These are phyloP conservation scores for Diabrotica undecimpunctata DNA, from an alignment of 1,140 invertebrate species.

Conservation along the genomic window DNA sequence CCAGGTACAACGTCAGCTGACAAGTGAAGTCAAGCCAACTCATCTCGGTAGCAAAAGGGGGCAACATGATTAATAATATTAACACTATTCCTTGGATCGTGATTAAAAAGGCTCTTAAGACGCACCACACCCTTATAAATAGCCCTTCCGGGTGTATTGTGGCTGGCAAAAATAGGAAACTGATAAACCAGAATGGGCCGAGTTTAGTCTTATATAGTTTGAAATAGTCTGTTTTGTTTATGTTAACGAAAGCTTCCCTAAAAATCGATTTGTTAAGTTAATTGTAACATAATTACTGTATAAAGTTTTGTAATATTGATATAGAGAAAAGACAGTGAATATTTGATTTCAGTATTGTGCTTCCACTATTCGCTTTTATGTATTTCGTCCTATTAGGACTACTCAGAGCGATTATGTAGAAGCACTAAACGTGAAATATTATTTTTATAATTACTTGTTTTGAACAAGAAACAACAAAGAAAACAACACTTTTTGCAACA, in stretches of 20 bases:
- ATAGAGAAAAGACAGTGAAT: neutral
- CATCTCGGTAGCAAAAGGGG: slow-evolving; percentile 6
- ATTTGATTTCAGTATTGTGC: no score
- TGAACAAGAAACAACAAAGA: no score
- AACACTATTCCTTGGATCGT: neutral
- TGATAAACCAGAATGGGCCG: slow-evolving; percentile 6
- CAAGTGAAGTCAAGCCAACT: slow-evolving; percentile 8
- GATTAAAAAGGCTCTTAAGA: slow-evolving; percentile 1
- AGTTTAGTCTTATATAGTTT: slow-evolving; percentile 9
- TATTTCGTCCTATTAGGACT: no score
- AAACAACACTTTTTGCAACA: no score
- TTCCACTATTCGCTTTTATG: no score
- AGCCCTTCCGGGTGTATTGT: slow-evolving; percentile 14
- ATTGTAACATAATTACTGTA: no score
- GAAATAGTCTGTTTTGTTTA: neutral
- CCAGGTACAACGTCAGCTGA: slow-evolving; percentile 8
- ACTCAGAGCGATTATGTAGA: no score
- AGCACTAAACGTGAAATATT: no score
- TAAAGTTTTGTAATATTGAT: neutral
- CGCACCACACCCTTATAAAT: slow-evolving; percentile 12
- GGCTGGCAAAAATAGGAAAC: slow-evolving; percentile 1
- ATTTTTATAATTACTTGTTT: no score
- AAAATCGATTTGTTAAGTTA: neutral
- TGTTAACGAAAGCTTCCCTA: neutral
- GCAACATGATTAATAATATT: neutral